A percentile compares a stretch with the other conserved stretches of the same genome.
Conservation (phyloP, 2,113 vertebrate genomes). For the Trinectes maculatus region DNA sequence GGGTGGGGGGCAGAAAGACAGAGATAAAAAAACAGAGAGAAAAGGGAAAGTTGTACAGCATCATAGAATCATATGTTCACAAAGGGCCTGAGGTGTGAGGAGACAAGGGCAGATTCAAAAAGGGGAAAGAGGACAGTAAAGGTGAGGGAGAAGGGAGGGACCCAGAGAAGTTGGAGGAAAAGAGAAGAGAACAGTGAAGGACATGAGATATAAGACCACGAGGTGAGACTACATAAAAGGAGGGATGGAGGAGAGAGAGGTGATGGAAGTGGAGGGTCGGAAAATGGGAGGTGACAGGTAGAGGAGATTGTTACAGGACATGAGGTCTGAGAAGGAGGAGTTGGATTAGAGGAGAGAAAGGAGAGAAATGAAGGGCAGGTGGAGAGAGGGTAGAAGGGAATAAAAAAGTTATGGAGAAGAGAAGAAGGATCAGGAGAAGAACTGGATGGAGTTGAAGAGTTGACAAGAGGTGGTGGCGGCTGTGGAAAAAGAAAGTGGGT, state of each 20-base stretch:
- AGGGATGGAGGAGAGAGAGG: not conserved
- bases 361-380: not conserved
- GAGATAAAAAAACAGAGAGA: slow-evolving; percentile 32
- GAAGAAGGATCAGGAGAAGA: not conserved
- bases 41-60: slow-evolving; percentile 28
- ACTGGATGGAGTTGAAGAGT: not conserved
- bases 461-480: not conserved
- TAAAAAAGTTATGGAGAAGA: not conserved
- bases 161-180: not conserved
- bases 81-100: not conserved
- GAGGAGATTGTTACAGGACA: too few species aligned
- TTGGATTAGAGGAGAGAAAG: too few species aligned
- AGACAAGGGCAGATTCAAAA: not conserved
- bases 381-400: not conserved
- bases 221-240: slow-evolving; percentile 12
- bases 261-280: not conserved
- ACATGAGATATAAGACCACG: slow-evolving; percentile 39
- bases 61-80: too few species aligned
- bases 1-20: slow-evolving; percentile 40
- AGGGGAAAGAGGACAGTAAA: not conserved
- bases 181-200: slow-evolving; percentile 65
- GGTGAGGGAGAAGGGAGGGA: not conserved
- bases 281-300: not conserved
- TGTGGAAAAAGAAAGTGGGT: not conserved
- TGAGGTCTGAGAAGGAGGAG: too few species aligned